Evolutionary conservation across 2,888 invertebrate genomes (phyloP).

Genomic region (Agrochola macilenta): DNA sequence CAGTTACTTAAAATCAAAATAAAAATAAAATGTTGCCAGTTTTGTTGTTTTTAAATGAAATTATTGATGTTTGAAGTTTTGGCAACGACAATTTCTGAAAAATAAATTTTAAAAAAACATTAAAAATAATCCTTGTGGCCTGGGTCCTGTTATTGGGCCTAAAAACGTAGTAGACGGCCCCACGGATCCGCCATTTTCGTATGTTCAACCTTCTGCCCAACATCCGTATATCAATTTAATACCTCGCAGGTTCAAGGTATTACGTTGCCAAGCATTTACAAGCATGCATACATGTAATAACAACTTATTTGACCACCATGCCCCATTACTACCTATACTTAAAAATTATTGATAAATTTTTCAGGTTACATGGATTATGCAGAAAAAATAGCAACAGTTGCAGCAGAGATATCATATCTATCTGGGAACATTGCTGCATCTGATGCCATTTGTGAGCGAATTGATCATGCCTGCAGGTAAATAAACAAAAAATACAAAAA

Average conservation of each 20-base stretch:
- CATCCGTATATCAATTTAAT: background rate
- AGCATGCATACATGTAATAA: background rate
- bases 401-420: slow-evolving; percentile 89
- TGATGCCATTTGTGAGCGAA: slow-evolving; percentile 89
- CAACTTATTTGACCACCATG: background rate
- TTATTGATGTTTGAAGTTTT: too few species aligned
- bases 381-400: slow-evolving; percentile 88
- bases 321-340: background rate
- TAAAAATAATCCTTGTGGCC: too few species aligned
- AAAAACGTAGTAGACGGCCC: too few species aligned
- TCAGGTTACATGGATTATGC: slow-evolving; percentile 90
- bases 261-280: background rate
- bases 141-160: too few species aligned
- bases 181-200: too few species aligned
- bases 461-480: slow-evolving; percentile 87
- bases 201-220: too few species aligned
- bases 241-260: background rate
- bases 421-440: slow-evolving; percentile 89
- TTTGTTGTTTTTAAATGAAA: too few species aligned
- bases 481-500: slow-evolving; percentile 62
- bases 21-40: too few species aligned
- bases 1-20: too few species aligned
- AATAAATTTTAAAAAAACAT: too few species aligned
- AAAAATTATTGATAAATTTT: background rate
- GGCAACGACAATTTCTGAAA: too few species aligned